Conservation (phyloP, 2,888 invertebrate species). For the Pollenia amentaria region DNA sequence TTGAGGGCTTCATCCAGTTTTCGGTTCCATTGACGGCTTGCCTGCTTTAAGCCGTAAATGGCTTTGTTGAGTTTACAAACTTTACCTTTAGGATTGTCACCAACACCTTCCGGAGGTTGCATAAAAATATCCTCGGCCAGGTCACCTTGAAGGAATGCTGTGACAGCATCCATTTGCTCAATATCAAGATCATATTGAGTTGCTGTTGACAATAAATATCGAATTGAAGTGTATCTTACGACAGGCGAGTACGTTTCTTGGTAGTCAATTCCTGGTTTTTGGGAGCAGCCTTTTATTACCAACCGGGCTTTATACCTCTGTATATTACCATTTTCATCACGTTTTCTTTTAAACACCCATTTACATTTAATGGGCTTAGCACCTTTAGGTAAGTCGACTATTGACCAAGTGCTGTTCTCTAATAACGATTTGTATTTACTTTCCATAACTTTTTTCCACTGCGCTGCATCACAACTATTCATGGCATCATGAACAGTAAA, state of each 20-base stretch:
- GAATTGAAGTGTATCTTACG: constrained; percentile 14
- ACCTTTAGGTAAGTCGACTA: constrained; percentile 1
- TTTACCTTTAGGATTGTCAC: neutral
- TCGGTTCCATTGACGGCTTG: constrained; percentile 11
- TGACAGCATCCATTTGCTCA: constrained; percentile 44
- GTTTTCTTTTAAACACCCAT: constrained; percentile 40
- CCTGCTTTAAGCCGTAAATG: constrained; percentile 19
- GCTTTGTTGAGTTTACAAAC: constrained; percentile 19
- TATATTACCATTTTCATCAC: neutral
- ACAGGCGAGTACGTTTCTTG: constrained; percentile 31
- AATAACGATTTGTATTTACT: neutral
- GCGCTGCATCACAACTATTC: too few species aligned
- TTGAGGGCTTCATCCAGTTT: neutral
- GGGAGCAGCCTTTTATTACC: constrained; percentile 21
- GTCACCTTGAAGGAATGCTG: constrained; percentile 32
- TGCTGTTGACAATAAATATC: constrained; percentile 9
- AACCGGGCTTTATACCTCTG: neutral
- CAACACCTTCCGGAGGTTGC: constrained; percentile 1
- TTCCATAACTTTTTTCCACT: too few species aligned
- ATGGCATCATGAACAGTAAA: neutral
- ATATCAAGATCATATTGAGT: constrained; percentile 28
- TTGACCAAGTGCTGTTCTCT: constrained; percentile 4
- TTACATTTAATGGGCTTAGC: constrained; percentile 24
- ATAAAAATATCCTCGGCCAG: constrained; percentile 14
- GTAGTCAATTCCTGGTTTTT: constrained; percentile 18